phyloP scores from a whole-genome alignment of 2,797 vertebrate genomes.

The Sebastes minor region DNA sequence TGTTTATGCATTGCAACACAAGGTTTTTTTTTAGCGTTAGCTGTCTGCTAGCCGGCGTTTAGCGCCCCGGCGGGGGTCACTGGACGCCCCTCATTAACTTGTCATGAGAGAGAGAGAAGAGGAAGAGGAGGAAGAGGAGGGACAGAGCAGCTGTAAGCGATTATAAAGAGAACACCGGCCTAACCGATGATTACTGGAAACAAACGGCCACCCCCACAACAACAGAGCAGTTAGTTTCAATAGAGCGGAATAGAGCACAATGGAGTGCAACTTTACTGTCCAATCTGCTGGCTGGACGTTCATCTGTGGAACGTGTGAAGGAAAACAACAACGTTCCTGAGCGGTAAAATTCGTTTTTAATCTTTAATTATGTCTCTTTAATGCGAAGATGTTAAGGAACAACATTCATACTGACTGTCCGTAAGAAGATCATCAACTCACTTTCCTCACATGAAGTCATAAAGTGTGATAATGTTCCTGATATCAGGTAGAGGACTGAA shows the following conservation, averaged over 20 bases:
- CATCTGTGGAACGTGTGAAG: background rate
- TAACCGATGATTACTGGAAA: conserved; percentile 63
- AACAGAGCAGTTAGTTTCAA: background rate
- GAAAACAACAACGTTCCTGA: background rate
- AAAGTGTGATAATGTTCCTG: too few species aligned
- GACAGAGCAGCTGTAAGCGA: conserved; percentile 54
- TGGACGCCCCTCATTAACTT: conserved; percentile 61
- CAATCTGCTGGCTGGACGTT: background rate
- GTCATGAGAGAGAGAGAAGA: conserved; percentile 45
- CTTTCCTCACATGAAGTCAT: too few species aligned
- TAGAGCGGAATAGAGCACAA: background rate
- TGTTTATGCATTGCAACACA: background rate
- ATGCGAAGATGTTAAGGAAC: too few species aligned
- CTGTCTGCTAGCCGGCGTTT: conserved; percentile 50
- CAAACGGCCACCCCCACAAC: conserved; percentile 23
- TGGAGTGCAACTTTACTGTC: background rate
- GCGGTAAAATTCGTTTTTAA: background rate
- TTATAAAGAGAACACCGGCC: conserved; percentile 42
- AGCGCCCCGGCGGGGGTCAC: conserved; percentile 1
- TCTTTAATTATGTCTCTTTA: background rate
- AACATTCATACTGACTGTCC: too few species aligned
- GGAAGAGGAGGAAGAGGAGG: conserved; percentile 44
- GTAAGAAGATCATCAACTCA: too few species aligned
- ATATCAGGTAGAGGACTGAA: too few species aligned
- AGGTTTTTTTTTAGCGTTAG: conserved; percentile 6